phyloP scores from a whole-genome alignment of 2,797 vertebrate species.

The Acipenser transmontanus region DNA sequence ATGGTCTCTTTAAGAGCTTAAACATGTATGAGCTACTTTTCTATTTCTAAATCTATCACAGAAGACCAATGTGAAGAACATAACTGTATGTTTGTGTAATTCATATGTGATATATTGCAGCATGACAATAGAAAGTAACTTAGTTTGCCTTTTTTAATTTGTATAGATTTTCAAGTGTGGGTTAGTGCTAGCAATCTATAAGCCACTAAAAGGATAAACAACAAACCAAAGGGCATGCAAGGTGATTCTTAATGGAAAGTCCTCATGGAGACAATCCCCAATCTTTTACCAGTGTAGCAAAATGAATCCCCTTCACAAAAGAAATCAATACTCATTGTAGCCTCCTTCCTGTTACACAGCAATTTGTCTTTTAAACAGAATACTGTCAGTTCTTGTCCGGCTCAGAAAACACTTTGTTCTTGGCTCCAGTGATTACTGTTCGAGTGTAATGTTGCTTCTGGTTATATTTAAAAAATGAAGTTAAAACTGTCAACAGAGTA shows the following conservation, averaged over 20 bases:
- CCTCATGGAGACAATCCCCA: slow-evolving; percentile 30
- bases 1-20: no score
- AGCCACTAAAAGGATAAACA: slow-evolving; percentile 11
- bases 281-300: slow-evolving; percentile 37
- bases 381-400: slow-evolving; percentile 45
- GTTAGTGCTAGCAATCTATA: not conserved
- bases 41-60: no score
- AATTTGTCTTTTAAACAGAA: slow-evolving; percentile 55
- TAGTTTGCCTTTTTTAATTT: slow-evolving; percentile 9
- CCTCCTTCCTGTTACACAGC: slow-evolving; percentile 48
- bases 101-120: no score
- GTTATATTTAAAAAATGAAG: slow-evolving; percentile 33
- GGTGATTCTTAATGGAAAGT: slow-evolving; percentile 35
- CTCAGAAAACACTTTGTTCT: slow-evolving; percentile 22
- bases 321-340: slow-evolving; percentile 65
- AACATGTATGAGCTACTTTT: no score
- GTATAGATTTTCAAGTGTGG: not conserved
- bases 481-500: slow-evolving; percentile 12
- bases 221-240: slow-evolving; percentile 28
- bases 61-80: no score
- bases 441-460: not conserved
- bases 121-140: not conserved
- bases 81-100: no score
- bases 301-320: slow-evolving; percentile 58
- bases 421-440: slow-evolving; percentile 23